Conservation (phyloP, 2,888 invertebrate genomes). For the Callyntrura guangdongensis region DNA sequence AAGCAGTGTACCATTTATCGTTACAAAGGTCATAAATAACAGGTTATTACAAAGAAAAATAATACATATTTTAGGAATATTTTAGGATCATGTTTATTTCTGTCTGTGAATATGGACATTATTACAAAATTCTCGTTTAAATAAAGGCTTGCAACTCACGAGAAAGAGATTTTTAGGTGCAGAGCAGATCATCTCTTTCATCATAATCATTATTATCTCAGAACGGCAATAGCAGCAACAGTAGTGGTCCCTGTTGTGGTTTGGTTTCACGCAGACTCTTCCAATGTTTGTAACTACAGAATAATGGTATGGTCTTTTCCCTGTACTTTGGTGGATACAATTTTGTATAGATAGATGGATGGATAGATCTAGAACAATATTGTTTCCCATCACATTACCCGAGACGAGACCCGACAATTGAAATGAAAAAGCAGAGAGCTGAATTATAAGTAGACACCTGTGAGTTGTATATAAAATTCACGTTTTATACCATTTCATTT, state of each 20-base stretch:
- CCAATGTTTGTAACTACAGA: background rate
- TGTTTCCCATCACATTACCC: background rate
- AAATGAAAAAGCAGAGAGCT: conserved; percentile 28
- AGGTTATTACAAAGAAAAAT: background rate
- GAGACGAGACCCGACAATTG: background rate
- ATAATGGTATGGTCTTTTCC: background rate
- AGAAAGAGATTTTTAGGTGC: background rate
- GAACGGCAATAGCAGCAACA: background rate
- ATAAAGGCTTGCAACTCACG: conserved; percentile 10
- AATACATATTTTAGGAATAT: conserved; percentile 19
- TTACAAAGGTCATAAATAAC: conserved; percentile 53
- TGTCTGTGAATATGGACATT: background rate
- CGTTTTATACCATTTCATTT: background rate
- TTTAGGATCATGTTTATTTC: background rate
- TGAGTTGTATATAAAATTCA: background rate
- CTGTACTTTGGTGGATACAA: background rate
- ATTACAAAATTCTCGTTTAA: conserved; percentile 13
- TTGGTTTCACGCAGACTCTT: conserved; percentile 14
- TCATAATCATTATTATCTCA: conserved; percentile 16
- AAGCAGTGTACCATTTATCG: conserved; percentile 48
- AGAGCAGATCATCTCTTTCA: background rate
- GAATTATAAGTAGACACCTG: background rate
- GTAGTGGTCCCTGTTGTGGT: conserved; percentile 39
- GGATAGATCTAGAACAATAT: conserved; percentile 6
- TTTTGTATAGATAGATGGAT: background rate